phyloP scores from a whole-genome alignment of 2,888 invertebrate genomes.

The Synanthedon myopaeformis region DNA sequence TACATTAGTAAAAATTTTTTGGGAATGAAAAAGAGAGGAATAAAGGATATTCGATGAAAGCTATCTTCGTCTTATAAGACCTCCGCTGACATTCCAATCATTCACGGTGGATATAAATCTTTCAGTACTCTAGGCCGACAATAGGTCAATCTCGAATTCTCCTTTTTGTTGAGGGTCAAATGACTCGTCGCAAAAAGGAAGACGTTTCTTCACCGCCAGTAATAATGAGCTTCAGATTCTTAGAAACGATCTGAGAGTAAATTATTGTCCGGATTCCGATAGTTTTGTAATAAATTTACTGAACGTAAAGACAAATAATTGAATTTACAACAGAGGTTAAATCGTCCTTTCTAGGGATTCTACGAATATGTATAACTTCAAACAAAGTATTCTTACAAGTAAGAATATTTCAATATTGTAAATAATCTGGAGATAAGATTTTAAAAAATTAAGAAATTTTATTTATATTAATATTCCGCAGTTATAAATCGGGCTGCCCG shows the following conservation, averaged over 20 bases:
- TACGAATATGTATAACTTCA: too few relatives aligned
- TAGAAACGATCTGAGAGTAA: conserved; percentile 9
- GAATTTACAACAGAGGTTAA: too few relatives aligned
- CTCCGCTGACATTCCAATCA: conserved; percentile 25
- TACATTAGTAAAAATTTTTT: neutral
- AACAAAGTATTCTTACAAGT: too few relatives aligned
- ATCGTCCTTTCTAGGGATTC: too few relatives aligned
- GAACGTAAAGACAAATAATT: too few relatives aligned
- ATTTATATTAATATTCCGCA: too few relatives aligned
- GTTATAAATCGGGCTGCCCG: too few relatives aligned
- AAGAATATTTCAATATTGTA: too few relatives aligned
- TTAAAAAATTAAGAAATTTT: too few relatives aligned
- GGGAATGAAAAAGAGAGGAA: neutral
- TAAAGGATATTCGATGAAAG: neutral
- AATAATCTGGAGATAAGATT: too few relatives aligned
- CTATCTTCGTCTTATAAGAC: neutral
- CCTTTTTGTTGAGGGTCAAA: conserved; percentile 43
- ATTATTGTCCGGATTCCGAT: neutral
- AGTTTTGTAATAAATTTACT: too few relatives aligned
- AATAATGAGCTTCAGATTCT: conserved; percentile 26
- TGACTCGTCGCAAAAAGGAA: conserved; percentile 31
- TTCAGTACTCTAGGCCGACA: conserved; percentile 30
- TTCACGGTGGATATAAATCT: conserved; percentile 48
- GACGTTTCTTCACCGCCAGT: conserved; percentile 34
- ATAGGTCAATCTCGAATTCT: conserved; percentile 32